These are phyloP conservation scores for Drosophila robusta DNA, from an alignment of 2,888 invertebrate species.

Conservation along the genomic window DNA sequence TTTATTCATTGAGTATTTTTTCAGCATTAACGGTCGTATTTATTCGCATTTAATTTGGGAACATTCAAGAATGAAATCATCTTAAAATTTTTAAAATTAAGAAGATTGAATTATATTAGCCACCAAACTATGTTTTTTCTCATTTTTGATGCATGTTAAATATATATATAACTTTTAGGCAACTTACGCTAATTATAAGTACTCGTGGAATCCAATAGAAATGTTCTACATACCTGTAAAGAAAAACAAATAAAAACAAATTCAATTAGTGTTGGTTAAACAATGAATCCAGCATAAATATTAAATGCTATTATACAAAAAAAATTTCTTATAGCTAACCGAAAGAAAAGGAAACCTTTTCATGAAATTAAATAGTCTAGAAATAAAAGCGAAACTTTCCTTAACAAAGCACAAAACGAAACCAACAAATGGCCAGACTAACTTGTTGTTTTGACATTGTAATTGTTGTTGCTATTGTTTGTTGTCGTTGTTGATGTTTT, in stretches of 20 bases:
- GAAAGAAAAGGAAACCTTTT: conserved; percentile 51
- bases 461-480: conserved; percentile 19
- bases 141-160: too few relatives aligned
- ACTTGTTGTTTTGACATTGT: conserved; percentile 8
- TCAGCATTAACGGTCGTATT: too few relatives aligned
- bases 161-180: not conserved
- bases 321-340: conserved; percentile 8
- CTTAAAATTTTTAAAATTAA: too few relatives aligned
- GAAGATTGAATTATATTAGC: too few relatives aligned
- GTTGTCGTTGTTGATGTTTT: conserved; percentile 39
- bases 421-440: conserved; percentile 57
- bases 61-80: too few relatives aligned
- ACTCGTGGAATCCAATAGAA: not conserved
- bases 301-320: conserved; percentile 1
- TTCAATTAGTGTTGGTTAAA: conserved; percentile 3
- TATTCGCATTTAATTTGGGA: too few relatives aligned
- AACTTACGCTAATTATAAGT: conserved; percentile 21
- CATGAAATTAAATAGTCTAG: conserved; percentile 7
- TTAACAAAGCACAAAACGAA: conserved; percentile 44
- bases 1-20: too few relatives aligned
- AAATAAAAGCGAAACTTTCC: conserved; percentile 14
- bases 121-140: too few relatives aligned
- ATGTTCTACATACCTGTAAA: conserved; percentile 64
- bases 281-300: not conserved
- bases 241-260: conserved; percentile 8